Evolutionary conservation across 2,797 vertebrate genomes (phyloP), one percentile per base, ranked within the genome.

Genomic region (Anguilla megastoma): DNA sequence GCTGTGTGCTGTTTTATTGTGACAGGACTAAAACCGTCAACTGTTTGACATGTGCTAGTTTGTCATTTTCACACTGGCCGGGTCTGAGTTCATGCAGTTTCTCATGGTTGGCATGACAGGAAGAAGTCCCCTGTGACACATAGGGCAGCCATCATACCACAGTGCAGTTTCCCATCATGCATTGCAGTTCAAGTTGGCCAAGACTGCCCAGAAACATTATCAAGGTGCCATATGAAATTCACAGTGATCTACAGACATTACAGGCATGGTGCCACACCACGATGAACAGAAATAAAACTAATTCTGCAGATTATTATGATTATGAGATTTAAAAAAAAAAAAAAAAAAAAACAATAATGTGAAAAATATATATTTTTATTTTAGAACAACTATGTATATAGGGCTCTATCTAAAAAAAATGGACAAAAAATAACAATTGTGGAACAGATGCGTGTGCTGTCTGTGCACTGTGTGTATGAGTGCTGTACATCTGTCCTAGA

Each of bases 81-180:
- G 50, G 16, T 50, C 33, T 58, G 18, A 41, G 50, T 74, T 66
- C 50, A 63, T 24, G 18, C 63, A 27, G 27, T 74, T 85, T 45
- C 12, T 69, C 52, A 74, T 58, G 48, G 10, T 14, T 80, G 16
- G 87, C 3, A 33, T n/a, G 33, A 54, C 21, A 71, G 52, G 18
- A 48, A 66, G 27, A 56, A 58, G 48, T 30, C 66, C 7, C 30
- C 24, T 21, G 18, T 24, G 83, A 24, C 63, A 74, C 3, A 36
- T 79, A 10, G 27, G n/a, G 14, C 87, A 82, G 60, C 50, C 14
- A 71, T 56, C 45, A 85, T n/a, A 41, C 41, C 14, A 27, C 82
- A 85, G 63, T 33, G 48, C 27, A 45, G 16, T 48, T 80, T 80
- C 36, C 76, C 76, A 82, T 82, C 79, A 48, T 82, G 79, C 79